A percentile compares a stretch with the other conserved stretches of the same genome.
Conservation (phyloP, 2,888 invertebrate species). For the Hedychridium roseum region DNA sequence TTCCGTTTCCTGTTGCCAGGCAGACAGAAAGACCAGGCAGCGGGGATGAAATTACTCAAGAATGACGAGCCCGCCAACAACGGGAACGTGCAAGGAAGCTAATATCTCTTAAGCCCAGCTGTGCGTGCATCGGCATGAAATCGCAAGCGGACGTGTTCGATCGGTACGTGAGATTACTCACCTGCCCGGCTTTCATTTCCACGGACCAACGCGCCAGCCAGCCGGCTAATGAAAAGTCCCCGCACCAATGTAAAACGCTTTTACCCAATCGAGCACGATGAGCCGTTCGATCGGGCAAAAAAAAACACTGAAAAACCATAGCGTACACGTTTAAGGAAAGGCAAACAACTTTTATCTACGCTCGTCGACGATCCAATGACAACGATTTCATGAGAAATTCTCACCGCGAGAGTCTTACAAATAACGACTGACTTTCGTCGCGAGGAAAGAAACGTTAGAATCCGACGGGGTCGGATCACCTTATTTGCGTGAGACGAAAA, state of each 20-base stretch:
- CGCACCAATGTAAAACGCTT: too few relatives aligned
- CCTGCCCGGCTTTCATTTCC: neutral
- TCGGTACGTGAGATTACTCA: neutral
- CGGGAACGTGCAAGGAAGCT: neutral
- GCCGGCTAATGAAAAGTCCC: too few relatives aligned
- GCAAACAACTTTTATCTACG: too few relatives aligned
- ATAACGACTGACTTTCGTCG: too few relatives aligned
- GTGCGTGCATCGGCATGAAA: neutral
- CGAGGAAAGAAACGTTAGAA: neutral
- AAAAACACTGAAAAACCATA: too few relatives aligned
- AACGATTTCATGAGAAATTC: too few relatives aligned
- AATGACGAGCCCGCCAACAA: neutral
- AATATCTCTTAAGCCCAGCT: neutral
- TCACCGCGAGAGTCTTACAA: too few relatives aligned
- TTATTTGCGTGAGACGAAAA: conserved; percentile 9
- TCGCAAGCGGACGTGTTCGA: neutral
- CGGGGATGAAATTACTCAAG: conserved; percentile 14
- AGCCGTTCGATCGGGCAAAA: too few relatives aligned
- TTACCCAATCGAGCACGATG: too few relatives aligned
- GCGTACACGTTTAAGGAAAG: too few relatives aligned
- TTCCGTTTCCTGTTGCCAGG: conserved; percentile 27
- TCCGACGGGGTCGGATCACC: neutral
- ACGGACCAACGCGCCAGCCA: neutral
- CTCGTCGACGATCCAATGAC: too few relatives aligned
- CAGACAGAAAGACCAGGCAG: conserved; percentile 11